phyloP scores from a whole-genome alignment of 2,113 vertebrate genomes.

The Edolisoma coerulescens region DNA sequence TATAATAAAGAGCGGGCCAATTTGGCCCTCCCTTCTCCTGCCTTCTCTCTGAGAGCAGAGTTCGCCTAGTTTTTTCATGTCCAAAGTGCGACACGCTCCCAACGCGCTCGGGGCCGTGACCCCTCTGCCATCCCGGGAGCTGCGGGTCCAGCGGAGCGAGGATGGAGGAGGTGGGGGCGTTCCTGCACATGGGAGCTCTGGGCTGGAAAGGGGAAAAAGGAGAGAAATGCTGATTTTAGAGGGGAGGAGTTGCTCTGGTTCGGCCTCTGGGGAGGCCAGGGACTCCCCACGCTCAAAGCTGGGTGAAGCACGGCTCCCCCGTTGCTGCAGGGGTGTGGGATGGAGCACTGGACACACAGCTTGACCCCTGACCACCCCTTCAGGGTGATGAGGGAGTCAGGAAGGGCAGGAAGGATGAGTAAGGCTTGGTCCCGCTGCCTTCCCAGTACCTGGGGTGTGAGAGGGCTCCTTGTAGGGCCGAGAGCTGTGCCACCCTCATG shows the following conservation, averaged over 20 bases:
- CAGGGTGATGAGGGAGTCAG: background rate
- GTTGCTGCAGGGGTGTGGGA: background rate
- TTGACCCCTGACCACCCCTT: background rate
- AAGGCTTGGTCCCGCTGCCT: accelerated
- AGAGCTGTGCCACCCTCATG: background rate
- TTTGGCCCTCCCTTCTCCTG: no score
- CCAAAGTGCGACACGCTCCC: no score
- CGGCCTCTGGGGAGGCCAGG: accelerated
- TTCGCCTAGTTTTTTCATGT: no score
- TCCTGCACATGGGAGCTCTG: accelerated
- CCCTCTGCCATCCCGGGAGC: background rate
- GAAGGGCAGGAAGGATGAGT: background rate
- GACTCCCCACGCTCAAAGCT: accelerated
- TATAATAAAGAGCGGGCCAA: no score
- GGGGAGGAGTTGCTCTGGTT: background rate
- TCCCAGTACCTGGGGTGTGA: background rate
- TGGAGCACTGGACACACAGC: background rate
- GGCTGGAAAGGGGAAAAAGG: background rate
- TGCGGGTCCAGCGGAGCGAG: accelerated
- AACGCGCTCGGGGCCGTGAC: accelerated
- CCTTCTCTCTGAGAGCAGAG: no score
- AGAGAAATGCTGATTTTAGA: background rate
- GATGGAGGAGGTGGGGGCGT: accelerated
- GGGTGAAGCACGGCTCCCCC: background rate
- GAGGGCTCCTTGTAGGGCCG: background rate